These are phyloP conservation scores for Platysternon megacephalum DNA, from an alignment of 2,113 vertebrate genomes.

Conservation along the genomic window DNA sequence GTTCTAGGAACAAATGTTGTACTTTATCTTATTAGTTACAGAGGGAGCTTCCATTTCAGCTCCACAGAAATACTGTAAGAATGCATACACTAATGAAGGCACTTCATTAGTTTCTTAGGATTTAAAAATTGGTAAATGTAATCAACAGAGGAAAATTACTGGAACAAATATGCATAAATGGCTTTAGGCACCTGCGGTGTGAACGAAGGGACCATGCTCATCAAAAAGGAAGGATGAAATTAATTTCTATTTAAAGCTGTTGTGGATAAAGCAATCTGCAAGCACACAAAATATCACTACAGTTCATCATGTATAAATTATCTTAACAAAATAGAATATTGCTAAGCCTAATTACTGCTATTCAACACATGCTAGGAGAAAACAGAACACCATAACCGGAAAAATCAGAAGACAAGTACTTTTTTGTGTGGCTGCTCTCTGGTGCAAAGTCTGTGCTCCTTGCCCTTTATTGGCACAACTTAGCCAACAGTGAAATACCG, in stretches of 20 bases:
- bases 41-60: neutral
- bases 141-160: neutral
- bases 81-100: neutral
- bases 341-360: neutral
- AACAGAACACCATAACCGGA: neutral
- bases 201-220: neutral
- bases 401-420: neutral
- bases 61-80: neutral
- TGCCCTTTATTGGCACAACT: neutral
- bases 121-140: neutral
- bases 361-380: neutral
- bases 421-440: neutral
- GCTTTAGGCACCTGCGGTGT: constrained; percentile 19
- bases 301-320: neutral
- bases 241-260: neutral
- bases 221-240: neutral
- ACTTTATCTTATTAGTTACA: neutral
- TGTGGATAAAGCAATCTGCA: neutral
- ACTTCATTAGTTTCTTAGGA: neutral
- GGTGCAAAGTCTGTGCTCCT: neutral
- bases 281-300: neutral
- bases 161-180: neutral
- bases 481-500: neutral
- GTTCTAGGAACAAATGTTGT: neutral
- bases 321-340: rapidly evolving